Base-by-base conservation (phyloP, 2,113 vertebrate species). In the Eretmochelys imbricata region DNA sequence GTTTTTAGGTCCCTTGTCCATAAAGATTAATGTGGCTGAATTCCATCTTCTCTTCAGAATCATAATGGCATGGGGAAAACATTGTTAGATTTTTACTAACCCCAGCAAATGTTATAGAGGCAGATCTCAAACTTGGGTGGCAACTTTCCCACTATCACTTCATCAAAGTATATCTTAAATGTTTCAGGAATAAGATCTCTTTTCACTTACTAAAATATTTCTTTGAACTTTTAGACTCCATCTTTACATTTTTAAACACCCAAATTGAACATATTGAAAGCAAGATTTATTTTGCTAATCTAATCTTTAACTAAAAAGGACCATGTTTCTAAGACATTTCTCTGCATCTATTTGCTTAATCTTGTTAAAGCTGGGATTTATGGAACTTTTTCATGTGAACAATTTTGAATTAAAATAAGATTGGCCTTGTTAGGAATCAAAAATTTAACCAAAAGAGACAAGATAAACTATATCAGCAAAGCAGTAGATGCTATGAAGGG, bases 1-100 rank as follows among this genome's bases (percentile, higher is more conserved):
- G 65, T 84, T 79, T 82, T 78, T 72, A 88, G 42, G 27, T 85
- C 57, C 19, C 62, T 93, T 94, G 42, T 81, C 88, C 75, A 62
- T 31, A 78, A 89, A 3, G 10, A 95, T 94, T 93, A 85, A 92
- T 48, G 27, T 35, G 16, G 16, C 49, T 59, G 82, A n/a, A 59
- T 65, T 87, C 54, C 24, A 85, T 10, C 17, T 81, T 78, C 69
- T 93, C 0, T 0, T 84, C 38, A 54, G 48, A n/a, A 53, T 65
- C 38, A 31, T 2, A 69, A 50, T 6, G 14, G n/a, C 3, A 10
- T 10, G 11, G 35, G 87, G 17, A 83, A 91, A 83, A 48, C 8
- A 29, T 0, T 78, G 17, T 38, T 82, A 89, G 4, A 7, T 85
- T 55, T 72, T 93, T 59, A 85, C 22, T 76, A 94, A 29, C 14